Base-by-base conservation (phyloP, 2,113 vertebrate genomes). In the Pelobates fuscus region DNA sequence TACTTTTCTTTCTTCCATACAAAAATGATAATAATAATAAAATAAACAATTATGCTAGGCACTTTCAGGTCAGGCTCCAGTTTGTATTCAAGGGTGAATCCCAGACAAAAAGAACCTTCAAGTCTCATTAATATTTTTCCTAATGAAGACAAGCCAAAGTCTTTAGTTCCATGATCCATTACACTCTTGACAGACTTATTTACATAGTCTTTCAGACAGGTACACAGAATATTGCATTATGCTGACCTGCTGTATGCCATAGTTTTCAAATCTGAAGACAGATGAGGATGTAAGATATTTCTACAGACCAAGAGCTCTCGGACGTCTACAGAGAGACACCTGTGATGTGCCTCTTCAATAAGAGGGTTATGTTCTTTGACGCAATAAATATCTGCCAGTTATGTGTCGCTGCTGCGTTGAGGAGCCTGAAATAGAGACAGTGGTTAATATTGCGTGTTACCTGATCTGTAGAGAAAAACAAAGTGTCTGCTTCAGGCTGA, bases 401-500 rank as follows among this genome's bases (percentile, higher is more conserved):
- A 43, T 43, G 7, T 59, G 30, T 59, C 54, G 10, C 23, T 59
- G 12, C 41, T 41, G 14, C 67, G 32, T 21, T 21, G 14, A 12
- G 12, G 15, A 70, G 23, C 4, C 8, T 23, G 21, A 58, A 21
- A 24, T 12, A 1, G 25, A 55, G 67, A 70, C 67, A 70, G 30
- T n/a, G 21, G 54, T 52, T 70, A 58, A 59, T 52, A 21, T n/a
- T n/a, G n/a, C n/a, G 67, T 70, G 58, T 41, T 18, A n/a, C n/a
- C n/a, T n/a, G n/a, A n/a, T n/a, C n/a, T n/a, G n/a, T n/a, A n/a
- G n/a, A n/a, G n/a, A n/a, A n/a, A n/a, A n/a, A 59, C 67, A 70
- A 43, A 58, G 52, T 41, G 23, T 59, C 54, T 57, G 29, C 67
- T 69, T 32, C 52, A 37, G 67, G 52, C 67, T 69, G 67, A 69